Evolutionary conservation across 2,888 invertebrate genomes (phyloP).

Genomic region (Blera fallax): DNA sequence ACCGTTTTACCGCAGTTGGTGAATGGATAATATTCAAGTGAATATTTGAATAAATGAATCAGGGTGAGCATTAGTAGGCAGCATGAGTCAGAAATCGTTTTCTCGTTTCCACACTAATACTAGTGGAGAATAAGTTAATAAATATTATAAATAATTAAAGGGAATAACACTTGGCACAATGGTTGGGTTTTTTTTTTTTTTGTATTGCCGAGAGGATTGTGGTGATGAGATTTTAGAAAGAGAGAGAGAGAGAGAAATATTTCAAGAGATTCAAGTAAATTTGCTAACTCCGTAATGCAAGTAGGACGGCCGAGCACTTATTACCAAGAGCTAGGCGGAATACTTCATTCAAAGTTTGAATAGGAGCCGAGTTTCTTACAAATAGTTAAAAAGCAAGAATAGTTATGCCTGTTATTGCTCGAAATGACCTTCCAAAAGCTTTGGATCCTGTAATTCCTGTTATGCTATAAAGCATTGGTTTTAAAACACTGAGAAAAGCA

Average conservation of each 20-base stretch:
- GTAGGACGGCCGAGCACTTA: too few relatives aligned
- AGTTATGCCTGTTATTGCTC: too few relatives aligned
- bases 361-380: too few relatives aligned
- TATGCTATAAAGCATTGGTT: too few relatives aligned
- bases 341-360: too few relatives aligned
- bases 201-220: slow-evolving; percentile 21
- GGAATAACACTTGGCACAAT: slow-evolving; percentile 65
- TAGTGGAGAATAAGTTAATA: slow-evolving; percentile 47
- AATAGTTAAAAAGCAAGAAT: too few relatives aligned
- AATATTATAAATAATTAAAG: slow-evolving; percentile 47
- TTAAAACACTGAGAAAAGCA: too few relatives aligned
- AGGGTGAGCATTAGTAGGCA: background rate
- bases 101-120: slow-evolving; percentile 12
- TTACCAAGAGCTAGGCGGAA: too few relatives aligned
- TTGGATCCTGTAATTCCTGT: too few relatives aligned
- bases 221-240: background rate
- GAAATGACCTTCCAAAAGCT: too few relatives aligned
- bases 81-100: slow-evolving; percentile 26
- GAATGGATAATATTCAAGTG: background rate
- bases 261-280: background rate
- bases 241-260: too few relatives aligned
- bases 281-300: background rate
- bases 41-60: background rate
- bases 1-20: background rate
- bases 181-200: slow-evolving; percentile 6